Conservation (phyloP, 1,140 invertebrate genomes). For the Drosophila chauvacae region DNA sequence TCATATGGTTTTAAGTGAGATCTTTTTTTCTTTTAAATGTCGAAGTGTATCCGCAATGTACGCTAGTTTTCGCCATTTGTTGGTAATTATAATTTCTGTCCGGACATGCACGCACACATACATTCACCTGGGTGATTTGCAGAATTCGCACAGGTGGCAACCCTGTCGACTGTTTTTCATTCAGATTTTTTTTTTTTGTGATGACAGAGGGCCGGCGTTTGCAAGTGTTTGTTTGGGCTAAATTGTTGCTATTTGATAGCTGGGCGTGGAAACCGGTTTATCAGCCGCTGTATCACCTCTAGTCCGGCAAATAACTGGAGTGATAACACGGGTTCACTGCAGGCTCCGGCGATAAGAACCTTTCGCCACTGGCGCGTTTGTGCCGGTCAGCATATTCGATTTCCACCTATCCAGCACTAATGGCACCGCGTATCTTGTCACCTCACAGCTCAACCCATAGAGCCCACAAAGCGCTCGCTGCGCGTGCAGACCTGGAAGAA, state of each 20-base stretch:
- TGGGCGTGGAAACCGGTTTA: conserved; percentile 75
- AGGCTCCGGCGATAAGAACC: conserved; percentile 62
- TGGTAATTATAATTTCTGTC: neutral
- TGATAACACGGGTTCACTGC: conserved; percentile 64
- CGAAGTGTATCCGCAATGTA: neutral
- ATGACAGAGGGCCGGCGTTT: conserved; percentile 9
- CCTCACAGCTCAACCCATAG: conserved; percentile 72
- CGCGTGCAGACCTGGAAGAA: conserved; percentile 84
- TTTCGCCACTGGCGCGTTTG: conserved; percentile 1
- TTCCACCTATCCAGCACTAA: neutral
- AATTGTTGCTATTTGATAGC: conserved; percentile 34
- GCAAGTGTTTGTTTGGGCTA: conserved; percentile 47
- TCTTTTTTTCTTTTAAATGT: conserved; percentile 18
- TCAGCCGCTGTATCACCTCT: conserved; percentile 53
- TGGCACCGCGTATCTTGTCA: conserved; percentile 3
- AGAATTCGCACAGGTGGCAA: conserved; percentile 57
- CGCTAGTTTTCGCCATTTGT: neutral
- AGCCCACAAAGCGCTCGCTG: conserved; percentile 82
- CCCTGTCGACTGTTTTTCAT: conserved; percentile 43
- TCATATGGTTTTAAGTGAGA: conserved; percentile 42
- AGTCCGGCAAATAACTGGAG: conserved; percentile 45
- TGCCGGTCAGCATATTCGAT: conserved; percentile 19
- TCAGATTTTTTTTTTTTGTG: conserved; percentile 31
- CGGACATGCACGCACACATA: neutral
- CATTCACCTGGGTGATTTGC: neutral